These are phyloP conservation scores for Drosophila borborema DNA, from an alignment of 2,888 invertebrate species.

Conservation along the genomic window DNA sequence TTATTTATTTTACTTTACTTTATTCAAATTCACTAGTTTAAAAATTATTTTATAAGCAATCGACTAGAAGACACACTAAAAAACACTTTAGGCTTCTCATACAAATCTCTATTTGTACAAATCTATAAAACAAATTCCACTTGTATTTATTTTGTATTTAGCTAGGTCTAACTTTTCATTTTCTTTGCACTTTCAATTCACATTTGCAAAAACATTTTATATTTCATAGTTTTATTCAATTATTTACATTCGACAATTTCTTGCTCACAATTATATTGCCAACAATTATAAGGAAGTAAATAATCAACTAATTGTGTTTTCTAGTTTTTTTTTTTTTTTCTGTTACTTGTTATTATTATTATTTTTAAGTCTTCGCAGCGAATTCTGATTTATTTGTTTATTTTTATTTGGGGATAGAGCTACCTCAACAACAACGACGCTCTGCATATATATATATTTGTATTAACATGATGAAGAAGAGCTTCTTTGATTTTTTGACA, in stretches of 20 bases:
- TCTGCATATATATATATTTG: not conserved
- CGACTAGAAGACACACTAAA: not conserved
- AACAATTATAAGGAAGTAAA: constrained; percentile 46
- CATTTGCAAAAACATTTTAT: constrained; percentile 18
- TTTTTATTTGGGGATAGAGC: not conserved
- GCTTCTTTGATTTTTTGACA: constrained; percentile 9
- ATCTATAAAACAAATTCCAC: not conserved
- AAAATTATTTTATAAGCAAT: not conserved
- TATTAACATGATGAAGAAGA: constrained; percentile 1
- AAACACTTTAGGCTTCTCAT: not conserved
- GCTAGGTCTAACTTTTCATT: not conserved
- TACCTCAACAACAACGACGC: not conserved
- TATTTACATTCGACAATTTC: not conserved
- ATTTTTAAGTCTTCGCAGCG: constrained; percentile 13
- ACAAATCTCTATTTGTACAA: not conserved
- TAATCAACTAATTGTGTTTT: constrained; percentile 32
- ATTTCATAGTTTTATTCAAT: constrained; percentile 18
- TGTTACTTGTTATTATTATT: not conserved
- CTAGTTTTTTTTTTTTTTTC: not conserved
- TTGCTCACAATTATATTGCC: constrained; percentile 28
- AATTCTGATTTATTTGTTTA: constrained; percentile 15
- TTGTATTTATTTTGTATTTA: not conserved
- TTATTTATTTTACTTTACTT: too few species aligned
- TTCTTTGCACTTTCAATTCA: constrained; percentile 9
- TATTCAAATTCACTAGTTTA: too few species aligned